phyloP scores from a whole-genome alignment of 2,113 vertebrate genomes.

The Limanda limanda region DNA sequence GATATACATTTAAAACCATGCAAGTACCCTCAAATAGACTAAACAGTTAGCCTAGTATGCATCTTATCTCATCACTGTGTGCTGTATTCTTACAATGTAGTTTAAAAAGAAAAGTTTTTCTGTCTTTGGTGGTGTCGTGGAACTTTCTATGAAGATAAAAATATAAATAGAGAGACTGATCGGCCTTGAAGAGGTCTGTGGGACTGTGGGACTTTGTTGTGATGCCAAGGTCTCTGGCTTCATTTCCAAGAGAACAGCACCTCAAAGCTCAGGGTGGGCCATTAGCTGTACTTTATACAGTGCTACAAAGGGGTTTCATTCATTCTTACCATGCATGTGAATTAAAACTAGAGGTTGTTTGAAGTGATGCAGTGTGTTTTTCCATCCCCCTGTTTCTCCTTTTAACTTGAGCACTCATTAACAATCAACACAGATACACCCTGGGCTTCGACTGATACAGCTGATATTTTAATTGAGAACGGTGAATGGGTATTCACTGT shows the following conservation, averaged over 20 bases:
- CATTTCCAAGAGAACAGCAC: conserved; percentile 36
- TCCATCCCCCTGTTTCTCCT: not conserved
- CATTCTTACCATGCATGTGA: conserved; percentile 28
- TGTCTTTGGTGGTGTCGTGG: conserved; percentile 16
- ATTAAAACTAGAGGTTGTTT: conserved; percentile 27
- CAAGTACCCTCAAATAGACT: too few relatives aligned
- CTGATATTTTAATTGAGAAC: not conserved
- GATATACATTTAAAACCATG: too few relatives aligned
- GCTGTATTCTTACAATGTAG: conserved; percentile 14
- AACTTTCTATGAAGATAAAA: conserved; percentile 58
- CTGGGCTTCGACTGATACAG: conserved; percentile 1
- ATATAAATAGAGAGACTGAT: conserved; percentile 55
- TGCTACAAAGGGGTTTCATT: conserved; percentile 32
- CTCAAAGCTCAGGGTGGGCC: conserved; percentile 38
- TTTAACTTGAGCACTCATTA: not conserved
- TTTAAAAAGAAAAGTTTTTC: not conserved
- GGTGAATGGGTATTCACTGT: too few relatives aligned
- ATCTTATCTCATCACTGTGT: not conserved
- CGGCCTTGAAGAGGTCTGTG: conserved; percentile 50
- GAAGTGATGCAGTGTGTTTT: not conserved
- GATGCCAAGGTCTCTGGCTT: conserved; percentile 37
- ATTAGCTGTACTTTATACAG: conserved; percentile 29
- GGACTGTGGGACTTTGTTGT: conserved; percentile 36
- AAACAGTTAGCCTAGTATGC: not conserved
- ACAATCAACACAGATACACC: not conserved